These are phyloP conservation scores for Stomorhina lunata DNA, from an alignment of 2,888 invertebrate species.

Conservation along the genomic window DNA sequence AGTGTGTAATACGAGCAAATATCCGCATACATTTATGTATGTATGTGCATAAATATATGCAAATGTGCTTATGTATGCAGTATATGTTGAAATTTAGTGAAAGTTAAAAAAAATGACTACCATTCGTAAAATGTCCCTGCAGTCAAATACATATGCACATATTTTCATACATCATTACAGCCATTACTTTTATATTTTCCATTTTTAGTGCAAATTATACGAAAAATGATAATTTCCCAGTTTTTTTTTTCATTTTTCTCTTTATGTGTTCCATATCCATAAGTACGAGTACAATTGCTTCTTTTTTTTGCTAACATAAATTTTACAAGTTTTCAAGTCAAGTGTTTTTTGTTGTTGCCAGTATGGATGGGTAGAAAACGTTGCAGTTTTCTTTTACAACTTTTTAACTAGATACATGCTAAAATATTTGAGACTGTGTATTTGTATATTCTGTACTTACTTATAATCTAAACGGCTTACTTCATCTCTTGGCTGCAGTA, in stretches of 20 bases:
- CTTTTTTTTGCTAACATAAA: neutral
- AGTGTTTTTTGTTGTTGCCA: neutral
- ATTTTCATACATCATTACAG: neutral
- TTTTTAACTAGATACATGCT: neutral
- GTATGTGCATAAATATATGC: neutral
- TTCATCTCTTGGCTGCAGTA: too few relatives aligned
- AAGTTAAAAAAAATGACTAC: conserved; percentile 34
- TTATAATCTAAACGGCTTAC: too few relatives aligned
- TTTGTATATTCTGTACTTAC: too few relatives aligned
- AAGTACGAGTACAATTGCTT: too few relatives aligned
- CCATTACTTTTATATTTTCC: conserved; percentile 19
- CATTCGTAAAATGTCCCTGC: neutral
- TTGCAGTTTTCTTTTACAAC: neutral
- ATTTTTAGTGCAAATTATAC: conserved; percentile 46
- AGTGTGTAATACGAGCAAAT: too few relatives aligned
- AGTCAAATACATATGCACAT: neutral
- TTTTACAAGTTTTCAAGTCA: conserved; percentile 14
- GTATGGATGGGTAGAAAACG: neutral
- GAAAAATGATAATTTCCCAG: conserved; percentile 50
- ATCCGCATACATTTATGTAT: neutral
- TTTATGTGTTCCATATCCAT: neutral
- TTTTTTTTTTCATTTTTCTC: conserved; percentile 9
- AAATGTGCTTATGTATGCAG: conserved; percentile 4
- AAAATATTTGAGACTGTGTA: too few relatives aligned
- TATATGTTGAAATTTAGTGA: conserved; percentile 20